phyloP scores from a whole-genome alignment of 1,140 invertebrate species.

The Drosophila prosaltans region DNA sequence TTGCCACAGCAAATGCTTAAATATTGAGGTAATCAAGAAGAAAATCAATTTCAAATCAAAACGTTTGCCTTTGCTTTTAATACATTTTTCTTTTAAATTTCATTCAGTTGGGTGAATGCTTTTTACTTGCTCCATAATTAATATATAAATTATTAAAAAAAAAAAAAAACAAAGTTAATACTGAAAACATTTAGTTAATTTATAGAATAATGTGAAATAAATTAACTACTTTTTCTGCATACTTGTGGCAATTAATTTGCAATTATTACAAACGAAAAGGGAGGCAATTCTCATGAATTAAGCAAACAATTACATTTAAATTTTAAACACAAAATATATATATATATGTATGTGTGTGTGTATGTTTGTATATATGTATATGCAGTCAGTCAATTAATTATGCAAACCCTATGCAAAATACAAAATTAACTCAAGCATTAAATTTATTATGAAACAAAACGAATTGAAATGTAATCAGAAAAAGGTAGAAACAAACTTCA shows the following conservation, averaged over 20 bases:
- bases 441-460: slow-evolving; percentile 18
- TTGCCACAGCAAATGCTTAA: background rate
- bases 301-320: slow-evolving; percentile 27
- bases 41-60: background rate
- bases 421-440: slow-evolving; percentile 28
- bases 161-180: background rate
- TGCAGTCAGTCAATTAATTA: slow-evolving; percentile 49
- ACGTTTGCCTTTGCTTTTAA: background rate
- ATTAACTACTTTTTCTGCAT: background rate
- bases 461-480: background rate
- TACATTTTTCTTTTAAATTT: background rate
- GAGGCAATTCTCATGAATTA: slow-evolving; percentile 38
- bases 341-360: background rate
- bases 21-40: background rate
- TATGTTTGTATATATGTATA: background rate
- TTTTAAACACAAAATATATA: background rate
- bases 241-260: slow-evolving; percentile 31
- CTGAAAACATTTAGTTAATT: slow-evolving; percentile 15
- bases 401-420: slow-evolving; percentile 35
- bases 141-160: background rate
- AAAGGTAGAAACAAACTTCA: background rate
- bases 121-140: slow-evolving; percentile 2
- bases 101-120: background rate
- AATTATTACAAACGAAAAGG: slow-evolving; percentile 24
- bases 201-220: slow-evolving; percentile 1